phyloP scores from a whole-genome alignment of 2,797 vertebrate species.

The Rhynchotus rufescens region DNA sequence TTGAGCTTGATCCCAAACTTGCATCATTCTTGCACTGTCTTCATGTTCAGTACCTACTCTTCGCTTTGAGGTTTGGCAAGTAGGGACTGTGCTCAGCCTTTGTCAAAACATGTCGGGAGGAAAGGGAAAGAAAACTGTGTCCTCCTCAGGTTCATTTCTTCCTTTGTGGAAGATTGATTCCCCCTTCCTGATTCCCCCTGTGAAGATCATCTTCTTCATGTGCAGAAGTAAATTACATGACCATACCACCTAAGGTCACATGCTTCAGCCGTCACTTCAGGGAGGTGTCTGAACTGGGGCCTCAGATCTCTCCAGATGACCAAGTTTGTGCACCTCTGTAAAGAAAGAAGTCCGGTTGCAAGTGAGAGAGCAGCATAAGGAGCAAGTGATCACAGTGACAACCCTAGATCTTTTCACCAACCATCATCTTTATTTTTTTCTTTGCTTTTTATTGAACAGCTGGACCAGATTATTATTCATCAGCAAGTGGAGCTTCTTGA shows the following conservation, averaged over 20 bases:
- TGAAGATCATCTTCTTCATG: not conserved
- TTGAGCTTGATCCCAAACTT: not conserved
- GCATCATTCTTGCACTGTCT: not conserved
- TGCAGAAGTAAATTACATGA: accelerated
- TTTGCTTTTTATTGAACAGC: slow-evolving; percentile 77
- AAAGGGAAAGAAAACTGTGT: not conserved
- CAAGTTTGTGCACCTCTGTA: not conserved
- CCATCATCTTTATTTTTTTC: not conserved
- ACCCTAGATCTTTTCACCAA: not conserved
- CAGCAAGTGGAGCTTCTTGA: slow-evolving; percentile 95
- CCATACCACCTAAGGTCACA: not conserved
- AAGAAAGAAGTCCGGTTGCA: not conserved
- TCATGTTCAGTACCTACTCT: not conserved
- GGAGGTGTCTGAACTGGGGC: not conserved
- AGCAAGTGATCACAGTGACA: not conserved
- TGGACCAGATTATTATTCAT: slow-evolving; percentile 95
- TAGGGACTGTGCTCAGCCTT: not conserved
- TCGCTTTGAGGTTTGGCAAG: not conserved
- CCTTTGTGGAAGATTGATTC: too few species aligned
- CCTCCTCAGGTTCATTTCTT: not conserved
- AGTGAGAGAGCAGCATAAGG: not conserved
- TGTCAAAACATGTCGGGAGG: not conserved
- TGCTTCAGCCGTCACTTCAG: not conserved
- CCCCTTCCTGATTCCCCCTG: not conserved
- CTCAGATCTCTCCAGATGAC: not conserved